Evolutionary conservation across 2,888 invertebrate species (phyloP).

Genomic region (Philopedon plagiatum): DNA sequence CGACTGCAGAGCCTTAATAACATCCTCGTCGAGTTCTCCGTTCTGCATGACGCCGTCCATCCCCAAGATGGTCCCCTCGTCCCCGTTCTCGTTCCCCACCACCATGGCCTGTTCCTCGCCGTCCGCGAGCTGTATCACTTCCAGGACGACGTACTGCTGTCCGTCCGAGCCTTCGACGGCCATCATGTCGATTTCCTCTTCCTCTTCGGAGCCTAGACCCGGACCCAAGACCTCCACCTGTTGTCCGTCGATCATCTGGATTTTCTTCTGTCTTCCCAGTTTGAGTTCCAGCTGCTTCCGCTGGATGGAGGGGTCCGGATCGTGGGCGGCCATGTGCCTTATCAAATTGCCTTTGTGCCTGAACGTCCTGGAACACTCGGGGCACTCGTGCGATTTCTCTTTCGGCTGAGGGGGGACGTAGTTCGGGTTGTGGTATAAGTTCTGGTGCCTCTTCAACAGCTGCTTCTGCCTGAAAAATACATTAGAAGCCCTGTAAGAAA

Average conservation of each 20-base stretch:
- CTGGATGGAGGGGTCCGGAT: constrained; percentile 84
- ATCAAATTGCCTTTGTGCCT: constrained; percentile 78
- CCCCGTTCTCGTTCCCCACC: constrained; percentile 70
- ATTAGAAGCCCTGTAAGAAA: too few relatives aligned
- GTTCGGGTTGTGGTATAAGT: constrained; percentile 92
- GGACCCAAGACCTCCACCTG: constrained; percentile 57
- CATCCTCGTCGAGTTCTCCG: constrained; percentile 67
- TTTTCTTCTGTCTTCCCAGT: constrained; percentile 83
- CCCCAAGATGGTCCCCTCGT: constrained; percentile 56
- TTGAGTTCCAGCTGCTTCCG: constrained; percentile 84
- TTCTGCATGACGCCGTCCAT: constrained; percentile 49
- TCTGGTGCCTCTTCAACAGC: constrained; percentile 89
- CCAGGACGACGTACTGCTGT: constrained; percentile 88
- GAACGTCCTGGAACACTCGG: constrained; percentile 82
- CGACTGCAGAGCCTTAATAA: constrained; percentile 66
- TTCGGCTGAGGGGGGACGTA: constrained; percentile 90
- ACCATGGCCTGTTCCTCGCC: constrained; percentile 79
- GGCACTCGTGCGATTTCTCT: constrained; percentile 92
- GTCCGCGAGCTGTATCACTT: constrained; percentile 81
- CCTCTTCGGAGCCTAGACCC: constrained; percentile 67
- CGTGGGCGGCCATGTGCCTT: constrained; percentile 92
- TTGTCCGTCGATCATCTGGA: constrained; percentile 76
- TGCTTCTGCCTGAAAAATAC: constrained; percentile 88
- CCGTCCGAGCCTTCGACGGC: constrained; percentile 81
- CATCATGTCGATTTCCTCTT: constrained; percentile 75